phyloP scores from a whole-genome alignment of 2,113 vertebrate species.

The Eurystomus gularis region DNA sequence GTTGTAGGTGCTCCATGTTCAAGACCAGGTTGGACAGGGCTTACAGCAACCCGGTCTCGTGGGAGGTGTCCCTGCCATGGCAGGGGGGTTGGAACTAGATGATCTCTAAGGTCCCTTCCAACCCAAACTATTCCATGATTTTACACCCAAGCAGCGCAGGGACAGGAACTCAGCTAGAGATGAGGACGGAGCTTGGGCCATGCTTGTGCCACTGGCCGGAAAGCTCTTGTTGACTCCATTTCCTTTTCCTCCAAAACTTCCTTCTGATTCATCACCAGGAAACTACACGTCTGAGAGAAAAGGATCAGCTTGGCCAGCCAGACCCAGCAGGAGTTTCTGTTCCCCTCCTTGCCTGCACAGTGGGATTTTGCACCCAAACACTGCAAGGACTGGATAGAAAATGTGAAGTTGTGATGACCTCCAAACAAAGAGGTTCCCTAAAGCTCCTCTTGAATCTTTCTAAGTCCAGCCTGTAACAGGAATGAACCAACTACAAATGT shows the following conservation, averaged over 20 bases:
- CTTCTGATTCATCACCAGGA: not conserved
- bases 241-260: not conserved
- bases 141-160: rapidly evolving
- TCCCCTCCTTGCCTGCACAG: not conserved
- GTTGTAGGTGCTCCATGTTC: too few species aligned
- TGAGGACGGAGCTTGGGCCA: not conserved
- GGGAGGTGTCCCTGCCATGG: too few species aligned
- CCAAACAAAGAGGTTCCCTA: not conserved
- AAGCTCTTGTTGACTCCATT: not conserved
- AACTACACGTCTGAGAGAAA: not conserved
- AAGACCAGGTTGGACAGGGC: too few species aligned
- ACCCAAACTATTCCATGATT: too few species aligned
- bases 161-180: not conserved
- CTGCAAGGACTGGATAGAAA: not conserved
- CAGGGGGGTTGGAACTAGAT: too few species aligned
- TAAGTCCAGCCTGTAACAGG: not conserved
- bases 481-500: not conserved
- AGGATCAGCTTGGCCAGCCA: not conserved
- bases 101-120: too few species aligned
- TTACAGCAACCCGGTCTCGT: too few species aligned
- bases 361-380: not conserved
- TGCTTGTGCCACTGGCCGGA: rapidly evolving
- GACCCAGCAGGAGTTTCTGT: not conserved
- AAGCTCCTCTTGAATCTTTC: not conserved
- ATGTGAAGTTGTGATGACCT: not conserved